Conservation (phyloP, 2,888 invertebrate genomes). For the Xestia ashworthii region DNA sequence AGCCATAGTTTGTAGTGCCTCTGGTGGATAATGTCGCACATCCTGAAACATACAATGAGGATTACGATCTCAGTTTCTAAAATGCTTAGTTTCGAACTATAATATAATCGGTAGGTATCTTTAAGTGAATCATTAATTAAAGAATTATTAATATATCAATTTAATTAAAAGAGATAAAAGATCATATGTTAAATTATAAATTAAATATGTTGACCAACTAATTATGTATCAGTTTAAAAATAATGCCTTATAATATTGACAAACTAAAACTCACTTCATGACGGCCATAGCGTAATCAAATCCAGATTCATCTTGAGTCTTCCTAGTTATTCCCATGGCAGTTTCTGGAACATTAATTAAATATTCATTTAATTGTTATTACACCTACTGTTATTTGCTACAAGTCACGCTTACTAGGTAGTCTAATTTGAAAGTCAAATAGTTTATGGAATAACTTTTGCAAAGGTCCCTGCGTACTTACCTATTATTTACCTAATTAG, state of each 20-base stretch:
- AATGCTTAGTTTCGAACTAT: not conserved
- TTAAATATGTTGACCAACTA: not conserved
- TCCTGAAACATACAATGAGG: constrained; percentile 78
- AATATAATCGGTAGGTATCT: no score
- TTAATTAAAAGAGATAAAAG: not conserved
- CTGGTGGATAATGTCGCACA: constrained; percentile 95
- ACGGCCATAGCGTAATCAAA: constrained; percentile 96
- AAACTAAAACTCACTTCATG: constrained; percentile 91
- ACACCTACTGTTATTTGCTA: not conserved
- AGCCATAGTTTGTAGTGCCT: constrained; percentile 94
- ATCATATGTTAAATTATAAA: no score
- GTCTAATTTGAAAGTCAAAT: constrained; percentile 39
- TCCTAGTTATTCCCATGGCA: constrained; percentile 95
- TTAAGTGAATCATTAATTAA: not conserved
- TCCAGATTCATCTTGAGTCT: constrained; percentile 93
- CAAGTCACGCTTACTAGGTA: constrained; percentile 38
- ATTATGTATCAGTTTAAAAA: not conserved
- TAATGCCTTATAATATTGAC: not conserved
- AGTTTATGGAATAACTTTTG: constrained; percentile 19
- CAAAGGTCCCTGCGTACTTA: not conserved
- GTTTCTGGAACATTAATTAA: constrained; percentile 91
- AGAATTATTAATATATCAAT: not conserved
- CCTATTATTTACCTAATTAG: not conserved
- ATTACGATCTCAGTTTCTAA: not conserved
- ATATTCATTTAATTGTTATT: not conserved